phyloP scores from a whole-genome alignment of 2,113 vertebrate genomes.

The Anarhynchus alexandrinus region DNA sequence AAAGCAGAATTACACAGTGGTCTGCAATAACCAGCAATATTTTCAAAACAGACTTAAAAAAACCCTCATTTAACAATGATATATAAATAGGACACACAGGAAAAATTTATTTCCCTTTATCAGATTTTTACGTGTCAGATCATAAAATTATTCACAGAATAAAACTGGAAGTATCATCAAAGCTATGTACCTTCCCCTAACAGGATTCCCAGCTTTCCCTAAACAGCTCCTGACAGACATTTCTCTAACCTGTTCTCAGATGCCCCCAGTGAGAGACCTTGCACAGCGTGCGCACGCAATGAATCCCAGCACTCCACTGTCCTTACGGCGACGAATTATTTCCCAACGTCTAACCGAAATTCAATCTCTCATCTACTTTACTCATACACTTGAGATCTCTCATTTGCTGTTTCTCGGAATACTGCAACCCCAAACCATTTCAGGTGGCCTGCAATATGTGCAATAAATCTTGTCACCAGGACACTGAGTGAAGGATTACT shows the following conservation, averaged over 20 bases:
- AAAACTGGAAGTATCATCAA: not conserved
- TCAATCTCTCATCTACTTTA: not conserved
- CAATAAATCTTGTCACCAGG: conserved; percentile 33
- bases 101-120: not conserved
- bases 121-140: not conserved
- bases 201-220: not conserved
- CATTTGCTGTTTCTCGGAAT: not conserved
- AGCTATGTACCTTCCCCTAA: not conserved
- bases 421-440: not conserved
- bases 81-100: not conserved
- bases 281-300: accelerated
- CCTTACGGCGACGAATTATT: not conserved
- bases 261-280: not conserved
- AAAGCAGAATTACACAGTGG: not conserved
- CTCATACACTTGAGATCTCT: not conserved
- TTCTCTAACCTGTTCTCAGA: not conserved
- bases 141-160: not conserved
- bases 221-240: not conserved
- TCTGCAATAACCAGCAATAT: not conserved
- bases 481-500: conserved; percentile 25
- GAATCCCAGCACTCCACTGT: not conserved
- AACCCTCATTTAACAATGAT: not conserved
- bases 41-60: not conserved
- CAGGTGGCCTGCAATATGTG: not conserved
- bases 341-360: not conserved